A percentile compares a stretch with the other conserved stretches of the same genome.
Evolutionary conservation across 2,113 vertebrate genomes (phyloP).

Genomic region (Syngnathus typhle): DNA sequence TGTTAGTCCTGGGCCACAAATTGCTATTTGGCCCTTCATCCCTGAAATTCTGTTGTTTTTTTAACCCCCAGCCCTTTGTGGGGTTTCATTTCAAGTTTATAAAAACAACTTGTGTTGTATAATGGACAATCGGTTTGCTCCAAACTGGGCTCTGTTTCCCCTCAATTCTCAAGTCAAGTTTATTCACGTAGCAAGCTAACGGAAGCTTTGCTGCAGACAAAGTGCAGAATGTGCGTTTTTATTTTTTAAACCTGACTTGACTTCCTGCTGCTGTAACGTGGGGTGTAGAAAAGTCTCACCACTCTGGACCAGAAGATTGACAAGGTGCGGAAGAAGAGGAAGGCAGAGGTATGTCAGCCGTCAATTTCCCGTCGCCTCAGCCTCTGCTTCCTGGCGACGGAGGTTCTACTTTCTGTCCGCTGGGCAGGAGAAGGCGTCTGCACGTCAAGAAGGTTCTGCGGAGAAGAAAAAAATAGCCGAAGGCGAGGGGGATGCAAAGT

Average conservation of each 20-base stretch:
- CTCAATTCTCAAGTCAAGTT: no score
- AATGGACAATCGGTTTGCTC: no score
- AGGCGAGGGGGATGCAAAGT: slow-evolving; percentile 27
- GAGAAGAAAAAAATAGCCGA: slow-evolving; percentile 26
- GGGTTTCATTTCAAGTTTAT: no score
- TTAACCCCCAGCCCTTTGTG: no score
- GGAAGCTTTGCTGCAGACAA: no score
- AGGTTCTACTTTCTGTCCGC: slow-evolving; percentile 1
- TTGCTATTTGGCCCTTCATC: no score
- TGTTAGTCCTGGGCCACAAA: no score
- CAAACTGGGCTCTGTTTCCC: no score
- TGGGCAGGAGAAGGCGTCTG: slow-evolving; percentile 72
- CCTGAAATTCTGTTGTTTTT: no score
- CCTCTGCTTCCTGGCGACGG: slow-evolving; percentile 1
- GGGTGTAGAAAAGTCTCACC: slow-evolving; percentile 76
- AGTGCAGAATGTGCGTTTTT: background rate
- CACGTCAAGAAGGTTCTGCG: background rate
- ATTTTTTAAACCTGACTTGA: no score
- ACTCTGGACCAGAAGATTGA: slow-evolving; percentile 96
- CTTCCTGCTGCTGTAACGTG: background rate
- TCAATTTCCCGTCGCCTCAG: background rate
- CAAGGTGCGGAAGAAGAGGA: slow-evolving; percentile 84
- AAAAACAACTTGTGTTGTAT: no score
- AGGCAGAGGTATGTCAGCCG: slow-evolving; percentile 69
- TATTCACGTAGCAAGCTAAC: no score